These are phyloP conservation scores for Drosophila busckii DNA, from an alignment of 1,140 invertebrate genomes.

Conservation along the genomic window DNA sequence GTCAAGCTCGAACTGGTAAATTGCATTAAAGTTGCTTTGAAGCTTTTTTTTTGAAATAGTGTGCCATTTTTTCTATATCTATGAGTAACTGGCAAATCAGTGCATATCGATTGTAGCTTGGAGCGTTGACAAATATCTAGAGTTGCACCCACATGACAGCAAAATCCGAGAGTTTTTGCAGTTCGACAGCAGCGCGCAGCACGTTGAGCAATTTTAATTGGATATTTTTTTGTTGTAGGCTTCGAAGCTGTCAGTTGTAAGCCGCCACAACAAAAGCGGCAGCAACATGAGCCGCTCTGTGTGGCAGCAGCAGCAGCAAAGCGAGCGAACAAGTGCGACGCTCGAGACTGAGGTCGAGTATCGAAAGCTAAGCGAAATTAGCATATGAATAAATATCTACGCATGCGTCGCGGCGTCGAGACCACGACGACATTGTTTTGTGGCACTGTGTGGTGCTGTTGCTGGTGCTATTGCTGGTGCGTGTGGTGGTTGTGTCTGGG, in stretches of 20 bases:
- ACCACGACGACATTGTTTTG: too few relatives aligned
- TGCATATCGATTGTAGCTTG: too few relatives aligned
- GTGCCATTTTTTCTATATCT: too few relatives aligned
- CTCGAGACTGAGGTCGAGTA: not conserved
- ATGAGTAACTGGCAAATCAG: too few relatives aligned
- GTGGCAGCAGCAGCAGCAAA: not conserved
- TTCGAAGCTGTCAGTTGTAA: constrained; percentile 4
- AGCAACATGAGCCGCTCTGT: constrained; percentile 15
- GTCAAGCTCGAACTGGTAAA: too few relatives aligned
- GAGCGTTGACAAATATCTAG: too few relatives aligned
- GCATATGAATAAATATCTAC: constrained; percentile 75
- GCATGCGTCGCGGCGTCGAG: too few relatives aligned
- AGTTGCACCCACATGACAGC: not conserved
- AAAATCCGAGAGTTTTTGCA: constrained; percentile 37
- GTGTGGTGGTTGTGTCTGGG: constrained; percentile 33
- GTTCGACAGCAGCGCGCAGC: too few relatives aligned
- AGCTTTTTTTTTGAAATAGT: too few relatives aligned
- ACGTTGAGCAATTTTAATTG: constrained; percentile 63
- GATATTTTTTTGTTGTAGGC: constrained; percentile 51
- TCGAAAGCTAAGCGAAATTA: constrained; percentile 61
- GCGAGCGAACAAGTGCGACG: constrained; percentile 36
- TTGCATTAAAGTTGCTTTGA: too few relatives aligned
- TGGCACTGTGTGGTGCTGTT: too few relatives aligned
- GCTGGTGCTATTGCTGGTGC: constrained; percentile 20
- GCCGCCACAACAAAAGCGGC: constrained; percentile 31